Evolutionary conservation across 2,797 vertebrate genomes (phyloP).

Genomic region (Crocidura indochinensis): DNA sequence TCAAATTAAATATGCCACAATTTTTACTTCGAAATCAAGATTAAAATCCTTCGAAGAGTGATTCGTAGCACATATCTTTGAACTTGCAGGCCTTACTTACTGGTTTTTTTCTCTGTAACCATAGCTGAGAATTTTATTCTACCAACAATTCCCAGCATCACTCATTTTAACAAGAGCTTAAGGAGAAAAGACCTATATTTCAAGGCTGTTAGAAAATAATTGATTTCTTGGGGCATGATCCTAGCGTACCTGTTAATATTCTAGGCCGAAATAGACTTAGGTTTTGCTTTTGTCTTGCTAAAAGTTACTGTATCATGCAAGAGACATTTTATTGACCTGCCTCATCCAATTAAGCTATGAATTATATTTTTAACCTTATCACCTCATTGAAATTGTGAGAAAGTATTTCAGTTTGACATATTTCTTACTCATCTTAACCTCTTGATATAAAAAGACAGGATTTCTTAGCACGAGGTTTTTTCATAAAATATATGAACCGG

Average conservation of each 20-base stretch:
- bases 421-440: constrained; percentile 72
- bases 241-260: constrained; percentile 54
- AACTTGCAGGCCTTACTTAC: constrained; percentile 39
- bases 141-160: constrained; percentile 11
- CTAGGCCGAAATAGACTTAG: constrained; percentile 49
- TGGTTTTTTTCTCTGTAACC: background rate
- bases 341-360: constrained; percentile 72
- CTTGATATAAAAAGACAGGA: constrained; percentile 70
- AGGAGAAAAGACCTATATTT: constrained; percentile 72
- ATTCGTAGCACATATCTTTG: constrained; percentile 46
- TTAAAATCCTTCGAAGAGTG: constrained; percentile 20
- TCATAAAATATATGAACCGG: constrained; percentile 61
- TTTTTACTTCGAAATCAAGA: constrained; percentile 12
- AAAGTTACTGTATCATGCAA: constrained; percentile 67
- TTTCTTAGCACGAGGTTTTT: constrained; percentile 59
- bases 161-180: constrained; percentile 70
- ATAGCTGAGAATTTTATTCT: constrained; percentile 63
- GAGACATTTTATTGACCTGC: constrained; percentile 71
- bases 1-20: constrained; percentile 13
- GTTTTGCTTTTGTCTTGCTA: constrained; percentile 68
- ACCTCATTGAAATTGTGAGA: constrained; percentile 57
- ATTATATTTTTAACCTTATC: constrained; percentile 78
- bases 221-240: constrained; percentile 73
- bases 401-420: constrained; percentile 75
- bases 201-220: constrained; percentile 72